Percentiles rank a stretch among this genome's conserved stretches.
phyloP scores from a whole-genome alignment of 1,140 invertebrate genomes.

The Solen grandis region DNA sequence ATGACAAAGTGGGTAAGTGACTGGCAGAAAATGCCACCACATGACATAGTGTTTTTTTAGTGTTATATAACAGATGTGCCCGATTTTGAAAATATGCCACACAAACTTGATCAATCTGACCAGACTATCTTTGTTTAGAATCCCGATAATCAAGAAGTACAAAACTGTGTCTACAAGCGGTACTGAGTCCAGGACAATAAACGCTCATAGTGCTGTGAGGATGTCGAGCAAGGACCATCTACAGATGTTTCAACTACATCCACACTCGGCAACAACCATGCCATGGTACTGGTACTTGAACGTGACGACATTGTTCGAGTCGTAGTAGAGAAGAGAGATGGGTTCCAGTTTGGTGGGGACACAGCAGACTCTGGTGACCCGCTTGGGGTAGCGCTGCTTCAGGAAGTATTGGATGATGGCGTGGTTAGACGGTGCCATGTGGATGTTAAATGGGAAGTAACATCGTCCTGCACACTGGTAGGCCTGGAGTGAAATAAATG shows the following conservation, averaged over 20 bases:
- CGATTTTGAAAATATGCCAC: too few species aligned
- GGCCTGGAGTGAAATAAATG: constrained; percentile 82
- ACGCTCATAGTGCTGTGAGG: too few species aligned
- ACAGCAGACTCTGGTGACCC: constrained; percentile 85
- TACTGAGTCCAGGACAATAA: too few species aligned
- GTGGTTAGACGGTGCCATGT: constrained; percentile 98
- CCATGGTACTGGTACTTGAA: constrained; percentile 84
- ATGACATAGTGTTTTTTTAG: too few species aligned
- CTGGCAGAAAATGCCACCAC: too few species aligned
- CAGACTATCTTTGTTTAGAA: too few species aligned
- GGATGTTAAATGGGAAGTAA: constrained; percentile 93
- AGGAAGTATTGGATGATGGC: constrained; percentile 98
- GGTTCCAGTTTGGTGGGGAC: constrained; percentile 85
- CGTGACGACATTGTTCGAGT: constrained; percentile 85
- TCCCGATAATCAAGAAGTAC: too few species aligned
- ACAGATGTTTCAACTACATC: constrained; percentile 87
- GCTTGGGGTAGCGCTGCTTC: constrained; percentile 92
- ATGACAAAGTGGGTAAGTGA: too few species aligned
- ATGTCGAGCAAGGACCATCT: too few species aligned
- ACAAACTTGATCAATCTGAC: too few species aligned
- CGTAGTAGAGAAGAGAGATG: constrained; percentile 85
- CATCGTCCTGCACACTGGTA: constrained; percentile 97
- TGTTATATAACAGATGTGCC: too few species aligned
- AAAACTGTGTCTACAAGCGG: too few species aligned
- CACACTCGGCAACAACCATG: constrained; percentile 86